These are phyloP conservation scores for Battus philenor DNA, from an alignment of 1,140 invertebrate genomes.

Conservation along the genomic window DNA sequence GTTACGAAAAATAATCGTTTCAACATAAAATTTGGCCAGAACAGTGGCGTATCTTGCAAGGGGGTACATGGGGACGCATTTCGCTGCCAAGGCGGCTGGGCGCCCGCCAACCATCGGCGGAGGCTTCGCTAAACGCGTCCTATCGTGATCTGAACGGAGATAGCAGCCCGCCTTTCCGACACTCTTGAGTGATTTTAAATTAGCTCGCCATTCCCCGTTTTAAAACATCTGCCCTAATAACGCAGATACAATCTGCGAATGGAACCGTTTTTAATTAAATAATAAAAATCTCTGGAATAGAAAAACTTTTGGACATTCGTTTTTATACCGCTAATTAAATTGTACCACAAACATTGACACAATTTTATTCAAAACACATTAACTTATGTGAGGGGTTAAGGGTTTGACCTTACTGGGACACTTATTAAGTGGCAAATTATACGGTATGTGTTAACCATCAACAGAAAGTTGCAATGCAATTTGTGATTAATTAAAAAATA, in stretches of 20 bases:
- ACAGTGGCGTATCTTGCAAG: conserved; percentile 3
- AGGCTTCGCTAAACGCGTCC: conserved; percentile 33
- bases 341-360: too few relatives aligned
- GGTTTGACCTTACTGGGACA: too few relatives aligned
- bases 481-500: too few relatives aligned
- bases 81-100: conserved; percentile 39
- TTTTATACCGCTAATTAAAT: too few relatives aligned
- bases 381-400: too few relatives aligned
- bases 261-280: too few relatives aligned
- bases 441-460: too few relatives aligned
- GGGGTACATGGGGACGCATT: conserved; percentile 27
- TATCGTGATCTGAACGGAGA: conserved; percentile 39
- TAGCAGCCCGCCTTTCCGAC: conserved; percentile 23
- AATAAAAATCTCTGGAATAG: too few relatives aligned
- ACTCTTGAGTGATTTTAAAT: conserved; percentile 41
- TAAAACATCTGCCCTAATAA: not conserved
- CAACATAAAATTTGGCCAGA: conserved; percentile 31
- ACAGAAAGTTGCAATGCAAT: too few relatives aligned
- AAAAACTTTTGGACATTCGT: too few relatives aligned
- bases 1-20: conserved; percentile 4
- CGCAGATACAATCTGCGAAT: not conserved
- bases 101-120: conserved; percentile 27
- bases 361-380: too few relatives aligned
- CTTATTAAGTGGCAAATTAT: too few relatives aligned
- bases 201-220: conserved; percentile 23